Conservation (phyloP, 2,797 vertebrate species). For the Aulostomus chinensis region DNA sequence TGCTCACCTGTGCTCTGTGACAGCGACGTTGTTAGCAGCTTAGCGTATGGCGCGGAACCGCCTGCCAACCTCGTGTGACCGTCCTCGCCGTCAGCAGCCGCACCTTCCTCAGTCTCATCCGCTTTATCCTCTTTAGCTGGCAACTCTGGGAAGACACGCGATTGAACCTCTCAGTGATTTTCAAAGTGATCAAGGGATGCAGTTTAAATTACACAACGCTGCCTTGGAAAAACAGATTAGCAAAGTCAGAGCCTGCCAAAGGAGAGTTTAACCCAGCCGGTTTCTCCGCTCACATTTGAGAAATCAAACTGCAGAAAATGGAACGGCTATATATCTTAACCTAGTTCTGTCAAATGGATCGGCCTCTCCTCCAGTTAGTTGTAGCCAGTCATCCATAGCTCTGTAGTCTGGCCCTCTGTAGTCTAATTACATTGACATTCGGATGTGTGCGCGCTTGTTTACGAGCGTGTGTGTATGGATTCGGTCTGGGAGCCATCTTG, state of each 20-base stretch:
- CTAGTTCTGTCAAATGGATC: constrained; percentile 77
- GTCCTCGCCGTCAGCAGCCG: constrained; percentile 8
- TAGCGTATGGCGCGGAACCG: constrained; percentile 13
- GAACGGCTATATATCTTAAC: constrained; percentile 65
- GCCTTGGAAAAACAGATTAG: constrained; percentile 33
- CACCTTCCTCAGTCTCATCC: constrained; percentile 36
- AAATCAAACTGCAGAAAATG: constrained; percentile 30
- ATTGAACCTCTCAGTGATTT: constrained; percentile 36
- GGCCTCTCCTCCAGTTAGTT: constrained; percentile 57
- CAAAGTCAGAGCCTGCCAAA: constrained; percentile 6
- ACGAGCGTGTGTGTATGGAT: too few species aligned
- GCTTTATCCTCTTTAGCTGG: constrained; percentile 33
- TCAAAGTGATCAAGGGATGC: neutral
- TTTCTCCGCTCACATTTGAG: constrained; percentile 30
- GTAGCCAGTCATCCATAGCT: constrained; percentile 61
- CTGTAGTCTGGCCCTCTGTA: constrained; percentile 45
- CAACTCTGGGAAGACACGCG: constrained; percentile 54
- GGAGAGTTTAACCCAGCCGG: constrained; percentile 34
- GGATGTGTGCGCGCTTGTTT: constrained; percentile 23
- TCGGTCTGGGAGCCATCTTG: too few species aligned
- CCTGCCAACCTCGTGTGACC: constrained; percentile 14
- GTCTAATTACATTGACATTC: constrained; percentile 70
- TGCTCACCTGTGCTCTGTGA: constrained; percentile 57
- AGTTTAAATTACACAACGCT: constrained; percentile 12
- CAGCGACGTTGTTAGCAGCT: constrained; percentile 24